Evolutionary conservation across 2,113 vertebrate genomes (phyloP).

Genomic region (Nothocercus nigrocapillus): DNA sequence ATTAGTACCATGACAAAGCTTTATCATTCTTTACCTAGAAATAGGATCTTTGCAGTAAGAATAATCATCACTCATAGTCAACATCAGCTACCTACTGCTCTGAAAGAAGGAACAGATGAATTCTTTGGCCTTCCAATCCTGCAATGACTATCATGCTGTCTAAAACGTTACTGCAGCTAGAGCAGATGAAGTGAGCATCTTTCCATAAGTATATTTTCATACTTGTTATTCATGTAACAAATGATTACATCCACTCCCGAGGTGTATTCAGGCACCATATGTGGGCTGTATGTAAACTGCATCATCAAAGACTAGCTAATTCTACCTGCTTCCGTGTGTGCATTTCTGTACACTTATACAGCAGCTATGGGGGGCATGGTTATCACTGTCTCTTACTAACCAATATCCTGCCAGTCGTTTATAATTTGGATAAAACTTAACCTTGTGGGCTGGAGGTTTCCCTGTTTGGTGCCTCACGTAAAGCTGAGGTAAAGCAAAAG

Average conservation of each 20-base stretch:
- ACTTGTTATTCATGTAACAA: neutral
- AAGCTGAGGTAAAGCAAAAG: neutral
- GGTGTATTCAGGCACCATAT: neutral
- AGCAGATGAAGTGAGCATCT: neutral
- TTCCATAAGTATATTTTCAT: neutral
- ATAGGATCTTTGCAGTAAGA: neutral
- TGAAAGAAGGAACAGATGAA: neutral
- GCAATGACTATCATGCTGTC: neutral
- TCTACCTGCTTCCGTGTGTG: neutral
- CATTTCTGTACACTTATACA: neutral
- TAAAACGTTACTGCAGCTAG: neutral
- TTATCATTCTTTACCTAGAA: neutral
- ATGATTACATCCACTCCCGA: neutral
- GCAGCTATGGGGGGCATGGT: neutral
- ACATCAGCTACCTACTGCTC: neutral
- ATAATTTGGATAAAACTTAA: conserved; percentile 48
- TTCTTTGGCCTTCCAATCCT: neutral
- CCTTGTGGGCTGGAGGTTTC: neutral
- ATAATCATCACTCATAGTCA: neutral
- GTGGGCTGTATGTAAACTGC: neutral
- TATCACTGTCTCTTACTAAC: conserved; percentile 31
- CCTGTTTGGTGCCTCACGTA: neutral
- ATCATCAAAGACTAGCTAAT: neutral
- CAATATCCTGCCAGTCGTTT: conserved; percentile 24
- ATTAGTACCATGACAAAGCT: no score